Evolutionary conservation across 2,888 invertebrate species (phyloP), one percentile per base, ranked within the genome.

Genomic region (Rhagonycha lutea): DNA sequence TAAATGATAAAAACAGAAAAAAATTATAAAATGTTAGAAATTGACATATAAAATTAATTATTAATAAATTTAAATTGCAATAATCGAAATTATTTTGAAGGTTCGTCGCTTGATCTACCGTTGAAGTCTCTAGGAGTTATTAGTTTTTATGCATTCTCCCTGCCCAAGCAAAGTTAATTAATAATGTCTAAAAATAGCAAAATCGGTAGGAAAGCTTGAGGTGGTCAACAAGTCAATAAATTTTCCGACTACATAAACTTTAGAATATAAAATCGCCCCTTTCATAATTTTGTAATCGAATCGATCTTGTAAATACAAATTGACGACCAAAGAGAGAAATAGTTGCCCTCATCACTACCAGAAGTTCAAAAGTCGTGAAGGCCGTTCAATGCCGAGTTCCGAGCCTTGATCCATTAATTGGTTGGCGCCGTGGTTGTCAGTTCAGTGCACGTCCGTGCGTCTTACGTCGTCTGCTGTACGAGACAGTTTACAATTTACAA

Each of bases 301-400:
- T 5, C 47, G n/a, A 47, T 47, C 47, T 47, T 47, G 47, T 47
- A 11, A 47, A 47, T 47, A 47, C 47, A 47, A 47, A 47, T 47
- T 47, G 47, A 32, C 32, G 12, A 32, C 12, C 32, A 32, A 32
- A 32, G 32, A 47, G 47, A 47, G 47, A 47, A 47, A 47, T 47
- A 47, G 47, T 65, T 65, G 26, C 63, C 23, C 61, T 77, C 75
- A 73, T 77, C 74, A 74, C 75, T 72, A 69, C 75, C 73, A 61
- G 74, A 77, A 79, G 79, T 78, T 79, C 78, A 79, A 77, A 77
- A 74, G 75, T 79, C 79, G 77, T 78, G 80, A 80, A 80, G 80
- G 80, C 80, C 80, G 79, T 80, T 80, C 80, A 80, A 80, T 80
- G 80, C 79, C 80, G 79, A 79, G 76, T 79, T 79, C 79, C 77